Evolutionary conservation across 2,888 invertebrate genomes (phyloP).

Genomic region (Sinhomidia bicolor): DNA sequence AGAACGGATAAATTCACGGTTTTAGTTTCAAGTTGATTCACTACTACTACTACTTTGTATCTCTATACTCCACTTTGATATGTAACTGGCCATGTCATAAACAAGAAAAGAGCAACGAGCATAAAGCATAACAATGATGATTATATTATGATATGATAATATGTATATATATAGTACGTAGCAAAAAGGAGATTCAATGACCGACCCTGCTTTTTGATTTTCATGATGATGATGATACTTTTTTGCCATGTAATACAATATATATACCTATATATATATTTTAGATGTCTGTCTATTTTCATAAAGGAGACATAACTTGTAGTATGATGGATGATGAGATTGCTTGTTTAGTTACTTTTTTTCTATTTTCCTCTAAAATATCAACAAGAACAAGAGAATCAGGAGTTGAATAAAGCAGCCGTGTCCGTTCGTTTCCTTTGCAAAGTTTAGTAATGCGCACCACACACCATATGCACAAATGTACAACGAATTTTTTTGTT

Average conservation of each 20-base stretch:
- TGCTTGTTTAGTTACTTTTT: neutral
- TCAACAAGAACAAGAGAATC: conserved; percentile 24
- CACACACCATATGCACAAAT: too few relatives aligned
- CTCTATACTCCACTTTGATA: too few relatives aligned
- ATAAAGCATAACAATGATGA: neutral
- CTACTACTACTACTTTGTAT: too few relatives aligned
- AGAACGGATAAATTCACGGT: neutral
- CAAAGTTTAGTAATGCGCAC: neutral
- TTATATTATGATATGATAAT: neutral
- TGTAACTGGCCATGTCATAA: conserved; percentile 29
- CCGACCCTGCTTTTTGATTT: conserved; percentile 41
- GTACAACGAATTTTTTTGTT: neutral
- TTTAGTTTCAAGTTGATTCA: too few relatives aligned
- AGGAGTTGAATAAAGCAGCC: conserved; percentile 12
- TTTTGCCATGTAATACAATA: neutral
- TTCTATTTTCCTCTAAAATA: neutral
- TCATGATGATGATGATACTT: neutral
- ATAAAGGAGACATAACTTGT: too few relatives aligned
- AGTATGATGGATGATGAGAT: too few relatives aligned
- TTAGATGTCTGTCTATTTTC: too few relatives aligned
- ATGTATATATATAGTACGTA: too few relatives aligned
- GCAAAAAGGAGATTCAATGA: conserved; percentile 45
- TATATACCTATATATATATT: neutral
- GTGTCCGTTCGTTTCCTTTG: neutral
- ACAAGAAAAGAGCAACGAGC: neutral